These are phyloP conservation scores for Trichopria drosophilae DNA, from an alignment of 2,888 invertebrate genomes.

Conservation along the genomic window DNA sequence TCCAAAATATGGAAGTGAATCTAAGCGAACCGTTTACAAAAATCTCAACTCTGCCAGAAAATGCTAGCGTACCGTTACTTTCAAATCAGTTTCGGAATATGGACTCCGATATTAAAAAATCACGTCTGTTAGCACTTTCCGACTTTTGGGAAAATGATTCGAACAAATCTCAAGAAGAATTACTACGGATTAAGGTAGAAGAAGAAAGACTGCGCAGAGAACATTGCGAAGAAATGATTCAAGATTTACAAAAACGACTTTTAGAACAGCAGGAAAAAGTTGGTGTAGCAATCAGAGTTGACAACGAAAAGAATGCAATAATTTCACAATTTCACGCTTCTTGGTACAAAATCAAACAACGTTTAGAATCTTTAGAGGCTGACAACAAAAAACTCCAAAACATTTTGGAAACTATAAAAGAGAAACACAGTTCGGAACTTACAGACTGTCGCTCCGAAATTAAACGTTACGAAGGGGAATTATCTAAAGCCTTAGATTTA, in stretches of 20 bases:
- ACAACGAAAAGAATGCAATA: constrained; percentile 73
- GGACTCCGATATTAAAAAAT: too few relatives aligned
- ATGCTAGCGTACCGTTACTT: too few relatives aligned
- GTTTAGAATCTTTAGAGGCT: constrained; percentile 54
- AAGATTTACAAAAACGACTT: constrained; percentile 71
- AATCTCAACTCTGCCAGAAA: too few relatives aligned
- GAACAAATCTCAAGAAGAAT: constrained; percentile 51
- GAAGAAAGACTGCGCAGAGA: constrained; percentile 78
- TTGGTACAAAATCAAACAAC: constrained; percentile 62
- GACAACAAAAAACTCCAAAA: constrained; percentile 55
- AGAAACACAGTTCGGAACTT: constrained; percentile 60
- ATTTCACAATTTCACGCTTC: constrained; percentile 69
- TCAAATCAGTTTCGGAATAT: too few relatives aligned
- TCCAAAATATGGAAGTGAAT: too few relatives aligned
- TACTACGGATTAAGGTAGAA: constrained; percentile 63
- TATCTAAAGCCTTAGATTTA: constrained; percentile 71
- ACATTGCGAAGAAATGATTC: constrained; percentile 78
- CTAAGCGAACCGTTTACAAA: too few relatives aligned
- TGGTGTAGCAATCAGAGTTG: constrained; percentile 77
- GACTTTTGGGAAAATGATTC: constrained; percentile 66
- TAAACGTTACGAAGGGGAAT: constrained; percentile 70
- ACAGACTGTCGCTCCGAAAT: constrained; percentile 63
- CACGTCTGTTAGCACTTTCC: constrained; percentile 62
- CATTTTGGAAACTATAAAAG: constrained; percentile 60
- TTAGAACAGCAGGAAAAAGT: constrained; percentile 79